A percentile compares a stretch with the other conserved stretches of the same genome.
Conservation (phyloP, 2,797 vertebrate species). For the Gymnoscopelus microlampas region DNA sequence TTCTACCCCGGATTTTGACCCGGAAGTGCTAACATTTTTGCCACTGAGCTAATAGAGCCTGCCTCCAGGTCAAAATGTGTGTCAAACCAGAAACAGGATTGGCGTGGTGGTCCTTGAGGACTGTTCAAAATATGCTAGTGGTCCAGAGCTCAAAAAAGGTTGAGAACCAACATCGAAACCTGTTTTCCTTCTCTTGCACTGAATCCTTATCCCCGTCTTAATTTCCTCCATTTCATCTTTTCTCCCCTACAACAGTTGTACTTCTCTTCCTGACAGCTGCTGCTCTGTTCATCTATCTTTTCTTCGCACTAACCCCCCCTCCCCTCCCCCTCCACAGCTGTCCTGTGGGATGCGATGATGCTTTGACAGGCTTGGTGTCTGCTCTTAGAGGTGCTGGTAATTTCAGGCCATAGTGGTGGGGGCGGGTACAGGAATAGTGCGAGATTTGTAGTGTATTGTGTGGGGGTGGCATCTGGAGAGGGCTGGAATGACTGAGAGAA, state of each 20-base stretch:
- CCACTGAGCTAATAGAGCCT: too few species aligned
- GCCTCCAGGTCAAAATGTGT: too few species aligned
- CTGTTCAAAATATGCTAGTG: too few species aligned
- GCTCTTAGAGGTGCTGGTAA: slow-evolving; percentile 81
- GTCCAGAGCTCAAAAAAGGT: slow-evolving; percentile 5
- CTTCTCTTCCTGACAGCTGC: slow-evolving; percentile 55
- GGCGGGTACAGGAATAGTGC: slow-evolving; percentile 78
- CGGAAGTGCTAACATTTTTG: too few species aligned
- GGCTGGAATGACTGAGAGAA: slow-evolving; percentile 55
- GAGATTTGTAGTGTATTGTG: slow-evolving; percentile 78
- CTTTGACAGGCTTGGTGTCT: slow-evolving; percentile 78
- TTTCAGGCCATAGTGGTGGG: slow-evolving; percentile 69
- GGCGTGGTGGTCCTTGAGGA: too few species aligned
- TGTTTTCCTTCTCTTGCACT: slow-evolving; percentile 15
- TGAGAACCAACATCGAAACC: slow-evolving; percentile 39
- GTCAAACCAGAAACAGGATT: too few species aligned
- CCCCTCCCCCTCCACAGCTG: slow-evolving; percentile 46
- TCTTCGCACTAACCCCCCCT: neutral
- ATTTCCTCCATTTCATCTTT: slow-evolving; percentile 40
- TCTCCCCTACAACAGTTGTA: slow-evolving; percentile 39
- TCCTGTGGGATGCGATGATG: slow-evolving; percentile 76
- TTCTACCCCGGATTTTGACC: too few species aligned
- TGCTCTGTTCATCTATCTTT: slow-evolving; percentile 27
- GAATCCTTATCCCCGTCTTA: slow-evolving; percentile 34
- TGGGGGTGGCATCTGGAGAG: slow-evolving; percentile 74